Evolutionary conservation across 1,140 invertebrate species (phyloP).

Genomic region (Acromyrmex heyeri): DNA sequence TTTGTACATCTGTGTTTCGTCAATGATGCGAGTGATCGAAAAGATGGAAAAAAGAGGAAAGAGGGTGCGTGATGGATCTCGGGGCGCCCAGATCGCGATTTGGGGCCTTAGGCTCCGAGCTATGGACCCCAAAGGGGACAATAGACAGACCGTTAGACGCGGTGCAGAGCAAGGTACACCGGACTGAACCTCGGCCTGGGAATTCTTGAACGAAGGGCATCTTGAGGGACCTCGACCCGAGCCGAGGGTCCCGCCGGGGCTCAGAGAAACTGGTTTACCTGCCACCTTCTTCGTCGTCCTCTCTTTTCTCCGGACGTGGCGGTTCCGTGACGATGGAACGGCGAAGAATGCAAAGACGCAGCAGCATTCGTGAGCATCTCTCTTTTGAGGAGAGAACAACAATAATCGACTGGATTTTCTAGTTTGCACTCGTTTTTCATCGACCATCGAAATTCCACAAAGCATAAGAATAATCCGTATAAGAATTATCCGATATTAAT

Average conservation of each 20-base stretch:
- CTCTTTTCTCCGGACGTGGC: conserved; percentile 59
- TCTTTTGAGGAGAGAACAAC: conserved; percentile 13
- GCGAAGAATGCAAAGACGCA: conserved; percentile 62
- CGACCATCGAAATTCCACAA: conserved; percentile 36
- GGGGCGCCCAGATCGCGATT: conserved; percentile 62
- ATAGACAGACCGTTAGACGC: conserved; percentile 73
- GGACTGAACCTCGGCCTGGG: conserved; percentile 66
- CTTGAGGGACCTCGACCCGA: conserved; percentile 57
- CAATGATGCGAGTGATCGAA: conserved; percentile 39
- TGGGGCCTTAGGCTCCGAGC: conserved; percentile 13
- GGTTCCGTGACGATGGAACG: conserved; percentile 48
- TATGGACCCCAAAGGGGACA: conserved; percentile 49
- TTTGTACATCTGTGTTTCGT: neutral
- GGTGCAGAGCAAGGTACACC: conserved; percentile 52
- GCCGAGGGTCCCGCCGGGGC: conserved; percentile 48
- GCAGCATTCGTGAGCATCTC: neutral
- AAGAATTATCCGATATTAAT: neutral
- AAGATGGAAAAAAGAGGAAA: neutral
- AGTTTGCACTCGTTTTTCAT: conserved; percentile 36
- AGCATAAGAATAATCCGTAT: neutral
- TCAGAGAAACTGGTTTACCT: conserved; percentile 74
- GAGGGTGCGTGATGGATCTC: conserved; percentile 17
- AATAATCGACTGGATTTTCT: conserved; percentile 50
- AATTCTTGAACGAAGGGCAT: conserved; percentile 68
- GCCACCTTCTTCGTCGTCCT: conserved; percentile 68